Conservation (phyloP, 1,140 invertebrate genomes). For the Carposina sasakii region DNA sequence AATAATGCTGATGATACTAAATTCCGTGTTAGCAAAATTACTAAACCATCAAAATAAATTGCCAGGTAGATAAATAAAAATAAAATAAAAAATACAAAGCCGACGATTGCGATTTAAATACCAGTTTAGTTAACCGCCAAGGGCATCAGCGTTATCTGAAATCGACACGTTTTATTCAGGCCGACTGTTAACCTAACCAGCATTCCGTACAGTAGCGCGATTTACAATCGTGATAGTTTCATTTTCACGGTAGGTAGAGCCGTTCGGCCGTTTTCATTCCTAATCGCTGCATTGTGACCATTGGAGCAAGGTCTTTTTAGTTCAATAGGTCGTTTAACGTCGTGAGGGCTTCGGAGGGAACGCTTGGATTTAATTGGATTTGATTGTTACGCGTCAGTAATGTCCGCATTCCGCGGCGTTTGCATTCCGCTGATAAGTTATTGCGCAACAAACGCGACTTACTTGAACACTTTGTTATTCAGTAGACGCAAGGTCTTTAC, state of each 20-base stretch:
- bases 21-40: no score
- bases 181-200: constrained; percentile 44
- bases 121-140: constrained; percentile 59
- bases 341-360: constrained; percentile 16
- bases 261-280: constrained; percentile 45
- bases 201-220: constrained; percentile 62
- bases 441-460: constrained; percentile 54
- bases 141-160: constrained; percentile 64
- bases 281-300: constrained; percentile 46
- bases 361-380: constrained; percentile 27
- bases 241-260: constrained; percentile 57
- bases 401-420: constrained; percentile 39
- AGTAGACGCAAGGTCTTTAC: constrained; percentile 45
- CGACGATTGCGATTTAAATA: constrained; percentile 69
- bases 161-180: constrained; percentile 66
- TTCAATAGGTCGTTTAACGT: constrained; percentile 39
- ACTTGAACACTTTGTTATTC: constrained; percentile 47
- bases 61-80: no score
- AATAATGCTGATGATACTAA: no score
- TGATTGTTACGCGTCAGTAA: constrained; percentile 38
- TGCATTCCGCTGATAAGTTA: constrained; percentile 30
- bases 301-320: constrained; percentile 36
- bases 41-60: no score
- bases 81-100: no score
- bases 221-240: constrained; percentile 64